Conservation (phyloP, 2,888 invertebrate species). For the Rhagonycha fulva region DNA sequence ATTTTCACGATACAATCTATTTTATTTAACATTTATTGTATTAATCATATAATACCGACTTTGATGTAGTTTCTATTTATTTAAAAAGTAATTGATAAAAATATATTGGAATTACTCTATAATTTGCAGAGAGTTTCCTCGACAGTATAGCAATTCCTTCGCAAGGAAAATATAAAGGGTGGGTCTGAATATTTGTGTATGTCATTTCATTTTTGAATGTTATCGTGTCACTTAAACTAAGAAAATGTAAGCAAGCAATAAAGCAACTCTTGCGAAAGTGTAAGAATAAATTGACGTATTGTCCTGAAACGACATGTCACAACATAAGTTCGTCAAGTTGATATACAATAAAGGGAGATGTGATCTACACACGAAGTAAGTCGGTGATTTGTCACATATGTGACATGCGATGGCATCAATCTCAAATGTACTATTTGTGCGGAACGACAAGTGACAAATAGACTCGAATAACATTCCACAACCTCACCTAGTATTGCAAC, state of each 20-base stretch:
- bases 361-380: constrained; percentile 22
- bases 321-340: constrained; percentile 23
- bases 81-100: neutral
- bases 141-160: neutral
- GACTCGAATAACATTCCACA: constrained; percentile 23
- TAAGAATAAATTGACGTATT: constrained; percentile 14
- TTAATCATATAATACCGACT: neutral
- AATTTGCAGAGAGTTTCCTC: neutral
- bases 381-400: constrained; percentile 26
- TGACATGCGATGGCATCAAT: constrained; percentile 26
- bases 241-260: neutral
- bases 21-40: neutral
- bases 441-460: constrained; percentile 22
- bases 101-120: neutral
- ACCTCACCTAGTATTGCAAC: constrained; percentile 20
- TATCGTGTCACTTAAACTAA: neutral
- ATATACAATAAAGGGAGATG: constrained; percentile 26
- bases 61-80: neutral
- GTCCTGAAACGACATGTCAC: constrained; percentile 24
- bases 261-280: neutral
- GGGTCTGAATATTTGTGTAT: neutral
- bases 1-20: neutral
- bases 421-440: constrained; percentile 20
- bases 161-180: neutral
- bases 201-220: neutral